These are phyloP conservation scores for Apoderus coryli DNA, from an alignment of 2,888 invertebrate species.

Conservation along the genomic window DNA sequence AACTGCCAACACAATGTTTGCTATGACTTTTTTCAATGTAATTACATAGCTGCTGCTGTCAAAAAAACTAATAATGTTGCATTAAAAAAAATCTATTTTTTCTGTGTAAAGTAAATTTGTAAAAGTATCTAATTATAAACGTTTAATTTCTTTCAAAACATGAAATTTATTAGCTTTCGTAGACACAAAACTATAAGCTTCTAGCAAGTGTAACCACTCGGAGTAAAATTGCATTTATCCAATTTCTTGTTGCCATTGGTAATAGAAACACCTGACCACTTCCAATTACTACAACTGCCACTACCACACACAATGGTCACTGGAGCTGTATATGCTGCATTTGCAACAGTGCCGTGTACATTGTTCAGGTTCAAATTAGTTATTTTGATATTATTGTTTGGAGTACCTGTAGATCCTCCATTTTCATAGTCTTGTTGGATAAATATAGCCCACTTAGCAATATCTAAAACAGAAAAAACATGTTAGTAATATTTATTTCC, in stretches of 20 bases:
- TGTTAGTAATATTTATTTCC: too few relatives aligned
- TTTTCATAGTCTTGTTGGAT: constrained; percentile 17
- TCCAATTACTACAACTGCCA: constrained; percentile 14
- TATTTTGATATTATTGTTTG: constrained; percentile 17
- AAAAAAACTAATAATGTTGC: too few relatives aligned
- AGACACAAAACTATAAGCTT: too few relatives aligned
- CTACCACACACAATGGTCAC: constrained; percentile 17
- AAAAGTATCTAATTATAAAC: too few relatives aligned
- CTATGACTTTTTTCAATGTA: too few relatives aligned
- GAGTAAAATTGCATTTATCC: constrained; percentile 13
- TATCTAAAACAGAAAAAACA: constrained; percentile 11
- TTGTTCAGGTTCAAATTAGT: constrained; percentile 12
- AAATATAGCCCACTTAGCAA: constrained; percentile 16
- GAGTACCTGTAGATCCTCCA: constrained; percentile 14
- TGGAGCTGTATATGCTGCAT: constrained; percentile 12
- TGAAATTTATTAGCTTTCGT: too few relatives aligned
- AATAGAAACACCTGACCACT: constrained; percentile 16
- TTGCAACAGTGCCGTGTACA: constrained; percentile 14
- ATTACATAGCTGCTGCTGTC: too few relatives aligned
- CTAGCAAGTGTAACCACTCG: constrained; percentile 13
- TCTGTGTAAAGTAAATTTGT: too few relatives aligned
- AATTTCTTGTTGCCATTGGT: constrained; percentile 7
- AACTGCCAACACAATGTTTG: too few relatives aligned
- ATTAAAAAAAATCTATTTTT: too few relatives aligned
- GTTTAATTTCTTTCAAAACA: too few relatives aligned